A percentile compares a stretch with the other conserved stretches of the same genome.
Conservation (phyloP, 2,888 invertebrate genomes). For the Prenolepis imparis region DNA sequence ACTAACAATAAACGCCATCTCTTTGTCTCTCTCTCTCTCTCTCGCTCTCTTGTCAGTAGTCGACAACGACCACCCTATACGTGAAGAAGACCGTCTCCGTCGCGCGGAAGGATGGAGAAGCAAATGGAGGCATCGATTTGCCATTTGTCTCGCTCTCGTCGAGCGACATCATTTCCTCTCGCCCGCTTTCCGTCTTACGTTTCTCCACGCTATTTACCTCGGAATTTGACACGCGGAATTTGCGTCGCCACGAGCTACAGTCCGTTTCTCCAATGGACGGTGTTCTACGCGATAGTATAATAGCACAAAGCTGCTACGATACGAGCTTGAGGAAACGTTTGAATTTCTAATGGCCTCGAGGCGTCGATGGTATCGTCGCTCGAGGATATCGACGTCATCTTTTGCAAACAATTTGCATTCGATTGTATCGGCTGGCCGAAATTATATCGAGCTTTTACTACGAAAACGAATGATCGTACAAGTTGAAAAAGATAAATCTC, state of each 20-base stretch:
- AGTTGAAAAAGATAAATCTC: background rate
- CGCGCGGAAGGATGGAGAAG: conserved; percentile 43
- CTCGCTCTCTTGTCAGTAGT: conserved; percentile 6
- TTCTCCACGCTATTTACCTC: conserved; percentile 72
- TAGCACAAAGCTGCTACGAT: conserved; percentile 60
- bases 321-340: conserved; percentile 58
- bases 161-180: conserved; percentile 78
- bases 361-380: background rate
- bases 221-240: conserved; percentile 62
- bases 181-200: conserved; percentile 65
- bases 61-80: conserved; percentile 58
- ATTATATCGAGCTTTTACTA: background rate
- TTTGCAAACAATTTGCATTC: conserved; percentile 5
- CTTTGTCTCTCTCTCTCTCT: background rate
- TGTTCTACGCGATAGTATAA: conserved; percentile 9
- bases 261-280: conserved; percentile 38
- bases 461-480: background rate
- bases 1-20: conserved; percentile 71
- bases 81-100: conserved; percentile 20
- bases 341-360: conserved; percentile 66
- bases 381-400: conserved; percentile 19
- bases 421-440: background rate
- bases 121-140: conserved; percentile 81
- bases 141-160: conserved; percentile 82
- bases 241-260: conserved; percentile 54